Base-by-base conservation (phyloP, 2,113 vertebrate genomes). In the Indicator indicator region DNA sequence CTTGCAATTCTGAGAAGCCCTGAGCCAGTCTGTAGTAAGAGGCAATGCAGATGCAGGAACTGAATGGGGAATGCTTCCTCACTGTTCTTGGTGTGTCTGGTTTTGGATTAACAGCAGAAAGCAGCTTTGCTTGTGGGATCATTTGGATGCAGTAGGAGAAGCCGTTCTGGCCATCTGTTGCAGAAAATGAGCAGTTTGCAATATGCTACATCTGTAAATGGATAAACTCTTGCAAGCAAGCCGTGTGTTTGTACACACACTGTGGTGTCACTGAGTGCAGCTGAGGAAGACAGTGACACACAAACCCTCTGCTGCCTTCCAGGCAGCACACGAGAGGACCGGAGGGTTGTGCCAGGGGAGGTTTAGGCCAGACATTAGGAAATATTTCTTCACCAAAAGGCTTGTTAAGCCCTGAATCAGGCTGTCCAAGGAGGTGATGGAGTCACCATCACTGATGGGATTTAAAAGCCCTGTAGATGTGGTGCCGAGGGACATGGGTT, bases 131-230 rank as follows among this genome's bases (percentile, higher is more conserved):
- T 52, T 73, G 40, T 56, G 79, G 71, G 86, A 91, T 89, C 23
- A 2, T 50, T 89, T 94, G 63, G 40, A 48, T 63, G 75, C 67
- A 85, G 60, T 36, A 42, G 89, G 40, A 72, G 95, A 80, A 93
- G 68, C 70, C 26, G 8, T 83, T 92, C 21, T 18, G 77, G 86
- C 95, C 93, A 96, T 96, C 94, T 97, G 94, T 88, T 92, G 82
- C 72, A 62, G 92, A 63, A 94, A 96, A 93, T 70, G 86, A 95
- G 91, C 94, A 94, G 91, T 95, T 92, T 93, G 95, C 94, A 94
- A 92, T 96, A 94, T 97, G 94, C 86, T 97, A 83, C 89, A 90
- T 90, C 94, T 94, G 93, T 96, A 97, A 92, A 83, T 67, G 92
- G 78, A 64, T 89, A 76, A 94, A 93, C 44, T 74, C 83, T 93